These are phyloP conservation scores for Podilymbus podiceps DNA, from an alignment of 2,113 vertebrate genomes.

Conservation along the genomic window DNA sequence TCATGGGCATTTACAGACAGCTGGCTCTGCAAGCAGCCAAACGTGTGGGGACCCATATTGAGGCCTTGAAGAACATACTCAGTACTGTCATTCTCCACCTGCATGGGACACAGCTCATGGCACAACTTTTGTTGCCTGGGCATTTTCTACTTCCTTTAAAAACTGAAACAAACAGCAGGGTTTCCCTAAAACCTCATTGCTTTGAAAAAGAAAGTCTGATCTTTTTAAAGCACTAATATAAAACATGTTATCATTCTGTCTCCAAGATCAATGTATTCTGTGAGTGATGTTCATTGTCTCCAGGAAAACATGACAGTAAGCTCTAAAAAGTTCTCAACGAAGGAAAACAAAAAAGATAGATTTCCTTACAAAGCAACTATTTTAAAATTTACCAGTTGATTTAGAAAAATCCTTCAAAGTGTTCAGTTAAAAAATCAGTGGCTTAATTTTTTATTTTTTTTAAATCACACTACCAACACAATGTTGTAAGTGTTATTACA, in stretches of 20 bases:
- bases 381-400: not conserved
- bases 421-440: not conserved
- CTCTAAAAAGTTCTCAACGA: not conserved
- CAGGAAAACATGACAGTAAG: not conserved
- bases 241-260: not conserved
- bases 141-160: not conserved
- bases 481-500: not conserved
- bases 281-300: not conserved
- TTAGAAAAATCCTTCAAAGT: not conserved
- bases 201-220: not conserved
- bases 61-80: not conserved
- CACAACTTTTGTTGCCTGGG: not conserved
- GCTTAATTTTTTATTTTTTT: not conserved
- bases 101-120: not conserved
- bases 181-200: not conserved
- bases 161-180: not conserved
- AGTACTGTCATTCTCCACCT: not conserved
- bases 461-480: not conserved
- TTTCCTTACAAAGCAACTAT: not conserved
- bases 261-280: not conserved
- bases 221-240: not conserved
- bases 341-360: not conserved
- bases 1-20: not conserved
- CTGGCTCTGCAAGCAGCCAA: not conserved
- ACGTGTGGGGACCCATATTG: not conserved